Evolutionary conservation across 2,888 invertebrate species (phyloP).

Genomic region (Synanthedon myopaeformis): DNA sequence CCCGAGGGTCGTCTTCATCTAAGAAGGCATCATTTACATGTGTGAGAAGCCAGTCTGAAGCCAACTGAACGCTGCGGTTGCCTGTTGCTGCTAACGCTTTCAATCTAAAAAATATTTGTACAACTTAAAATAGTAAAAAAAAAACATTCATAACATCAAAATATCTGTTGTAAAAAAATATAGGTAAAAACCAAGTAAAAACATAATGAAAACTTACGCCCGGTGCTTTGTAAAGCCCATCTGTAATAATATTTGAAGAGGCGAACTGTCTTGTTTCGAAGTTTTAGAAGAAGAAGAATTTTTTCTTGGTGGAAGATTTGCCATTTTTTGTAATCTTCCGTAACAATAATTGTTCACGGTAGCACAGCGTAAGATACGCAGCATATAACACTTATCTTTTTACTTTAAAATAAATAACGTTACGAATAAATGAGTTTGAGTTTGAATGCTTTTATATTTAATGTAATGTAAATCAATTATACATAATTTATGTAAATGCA

Average conservation of each 20-base stretch:
- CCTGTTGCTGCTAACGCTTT: conserved; percentile 93
- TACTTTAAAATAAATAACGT: no score
- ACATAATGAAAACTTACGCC: conserved; percentile 75
- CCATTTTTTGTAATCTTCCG: conserved; percentile 59
- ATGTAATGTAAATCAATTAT: not conserved
- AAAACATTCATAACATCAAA: not conserved
- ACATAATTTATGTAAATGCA: not conserved
- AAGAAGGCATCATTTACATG: conserved; percentile 88
- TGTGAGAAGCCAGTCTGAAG: conserved; percentile 90
- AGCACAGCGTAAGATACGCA: conserved; percentile 20
- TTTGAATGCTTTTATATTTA: no score
- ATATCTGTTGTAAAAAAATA: not conserved
- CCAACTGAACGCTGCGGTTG: conserved; percentile 86
- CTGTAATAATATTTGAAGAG: conserved; percentile 85
- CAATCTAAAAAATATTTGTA: conserved; percentile 68
- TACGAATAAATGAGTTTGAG: no score
- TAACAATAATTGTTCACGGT: conserved; percentile 1
- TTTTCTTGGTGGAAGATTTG: conserved; percentile 82
- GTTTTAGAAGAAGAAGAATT: conserved; percentile 79
- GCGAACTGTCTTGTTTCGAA: conserved; percentile 79
- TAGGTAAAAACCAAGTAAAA: no score
- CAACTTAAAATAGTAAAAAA: conserved; percentile 3
- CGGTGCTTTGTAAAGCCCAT: conserved; percentile 91
- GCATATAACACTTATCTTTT: conserved; percentile 19
- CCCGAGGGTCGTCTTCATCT: conserved; percentile 81